phyloP scores from a whole-genome alignment of 2,113 vertebrate genomes.

The Dasypus novemcinctus region DNA sequence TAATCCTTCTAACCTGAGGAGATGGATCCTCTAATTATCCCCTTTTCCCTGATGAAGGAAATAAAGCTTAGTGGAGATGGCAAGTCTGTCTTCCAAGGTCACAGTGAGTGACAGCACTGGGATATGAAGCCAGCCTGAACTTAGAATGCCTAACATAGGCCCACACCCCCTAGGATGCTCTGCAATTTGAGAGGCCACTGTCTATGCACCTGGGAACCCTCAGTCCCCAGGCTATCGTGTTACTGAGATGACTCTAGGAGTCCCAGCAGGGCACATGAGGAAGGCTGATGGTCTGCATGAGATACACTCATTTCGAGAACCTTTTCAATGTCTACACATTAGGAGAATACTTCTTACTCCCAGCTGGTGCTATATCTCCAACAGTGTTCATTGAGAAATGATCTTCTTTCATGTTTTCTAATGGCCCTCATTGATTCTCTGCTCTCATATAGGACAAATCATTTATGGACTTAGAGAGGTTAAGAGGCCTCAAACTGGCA shows the following conservation, averaged over 20 bases:
- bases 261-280: neutral
- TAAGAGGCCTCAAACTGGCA: neutral
- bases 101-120: neutral
- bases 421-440: slow-evolving; percentile 29
- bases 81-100: neutral
- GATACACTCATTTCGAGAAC: neutral
- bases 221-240: neutral
- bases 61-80: neutral
- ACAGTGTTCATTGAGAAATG: neutral
- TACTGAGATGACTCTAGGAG: neutral
- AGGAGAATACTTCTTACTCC: neutral
- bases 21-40: neutral
- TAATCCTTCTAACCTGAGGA: neutral
- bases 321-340: neutral
- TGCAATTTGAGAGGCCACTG: neutral
- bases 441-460: slow-evolving; percentile 5
- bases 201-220: neutral
- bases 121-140: neutral
- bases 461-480: slow-evolving; percentile 37
- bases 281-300: neutral
- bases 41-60: neutral
- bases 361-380: neutral
- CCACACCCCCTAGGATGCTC: too few relatives aligned
- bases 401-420: slow-evolving; percentile 55
- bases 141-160: too few relatives aligned